These are phyloP conservation scores for Cercopithecus mona DNA, from an alignment of 2,113 vertebrate genomes.

Conservation along the genomic window DNA sequence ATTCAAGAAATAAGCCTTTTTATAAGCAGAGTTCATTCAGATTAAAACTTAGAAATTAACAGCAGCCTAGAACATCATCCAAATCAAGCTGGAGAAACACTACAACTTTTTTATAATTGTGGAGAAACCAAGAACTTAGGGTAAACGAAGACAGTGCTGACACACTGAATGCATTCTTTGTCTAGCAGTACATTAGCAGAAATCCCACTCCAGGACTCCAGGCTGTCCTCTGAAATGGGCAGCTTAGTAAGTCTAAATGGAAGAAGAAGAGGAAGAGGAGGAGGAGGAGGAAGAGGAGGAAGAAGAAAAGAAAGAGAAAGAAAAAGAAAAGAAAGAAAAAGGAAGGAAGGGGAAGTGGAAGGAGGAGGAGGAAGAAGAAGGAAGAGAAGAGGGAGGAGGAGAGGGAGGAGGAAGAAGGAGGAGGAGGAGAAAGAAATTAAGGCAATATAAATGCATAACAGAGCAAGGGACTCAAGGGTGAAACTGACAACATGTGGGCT, in stretches of 20 bases:
- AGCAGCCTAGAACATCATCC: background rate
- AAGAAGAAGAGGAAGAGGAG: no score
- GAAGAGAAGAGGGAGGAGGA: no score
- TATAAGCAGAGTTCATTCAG: no score
- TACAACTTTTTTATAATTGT: background rate
- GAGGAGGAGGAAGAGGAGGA: background rate
- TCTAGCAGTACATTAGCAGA: background rate
- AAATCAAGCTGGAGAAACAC: background rate
- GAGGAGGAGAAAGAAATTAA: background rate
- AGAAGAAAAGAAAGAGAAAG: no score
- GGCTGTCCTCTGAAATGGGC: background rate
- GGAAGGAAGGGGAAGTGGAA: no score
- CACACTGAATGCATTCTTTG: background rate
- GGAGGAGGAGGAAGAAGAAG: no score
- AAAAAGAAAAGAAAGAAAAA: no score
- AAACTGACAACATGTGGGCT: background rate
- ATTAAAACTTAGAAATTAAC: background rate
- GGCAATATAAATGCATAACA: background rate
- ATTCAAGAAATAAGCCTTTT: background rate
- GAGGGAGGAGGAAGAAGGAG: no score
- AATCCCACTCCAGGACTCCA: background rate
- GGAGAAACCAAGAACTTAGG: background rate
- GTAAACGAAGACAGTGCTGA: background rate
- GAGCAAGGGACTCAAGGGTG: background rate
- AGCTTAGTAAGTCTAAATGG: background rate